These are phyloP conservation scores for Brachyhypopomus occidentalis DNA, from an alignment of 2,113 vertebrate genomes.

Conservation along the genomic window DNA sequence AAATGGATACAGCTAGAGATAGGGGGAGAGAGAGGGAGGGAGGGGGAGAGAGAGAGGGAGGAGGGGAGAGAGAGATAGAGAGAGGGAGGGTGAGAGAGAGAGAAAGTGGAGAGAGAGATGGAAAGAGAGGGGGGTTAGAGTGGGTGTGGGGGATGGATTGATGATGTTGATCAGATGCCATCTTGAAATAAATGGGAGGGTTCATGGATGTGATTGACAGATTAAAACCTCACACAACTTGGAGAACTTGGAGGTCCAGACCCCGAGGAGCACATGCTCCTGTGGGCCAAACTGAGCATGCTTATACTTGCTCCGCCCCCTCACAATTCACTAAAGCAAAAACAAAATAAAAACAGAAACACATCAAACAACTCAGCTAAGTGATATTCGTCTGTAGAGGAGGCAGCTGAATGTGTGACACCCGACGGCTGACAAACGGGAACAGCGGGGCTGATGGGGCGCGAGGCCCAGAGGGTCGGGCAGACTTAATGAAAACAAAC, in stretches of 20 bases:
- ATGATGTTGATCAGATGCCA: conserved; percentile 99
- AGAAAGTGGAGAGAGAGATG: conserved; percentile 70
- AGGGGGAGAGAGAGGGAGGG: conserved; percentile 75
- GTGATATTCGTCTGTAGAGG: conserved; percentile 28
- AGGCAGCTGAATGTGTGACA: conserved; percentile 1
- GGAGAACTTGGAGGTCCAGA: conserved; percentile 88
- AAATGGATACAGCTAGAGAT: conserved; percentile 99
- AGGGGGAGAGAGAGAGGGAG: conserved; percentile 65
- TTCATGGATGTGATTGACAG: conserved; percentile 91
- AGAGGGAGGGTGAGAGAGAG: conserved; percentile 69
- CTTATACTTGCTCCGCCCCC: conserved; percentile 73
- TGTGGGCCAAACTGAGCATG: conserved; percentile 80
- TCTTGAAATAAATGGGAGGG: conserved; percentile 86
- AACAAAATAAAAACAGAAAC: conserved; percentile 72
- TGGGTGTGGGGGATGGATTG: conserved; percentile 85
- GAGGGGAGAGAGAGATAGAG: conserved; percentile 66
- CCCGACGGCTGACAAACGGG: not conserved
- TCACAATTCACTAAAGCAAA: too few species aligned
- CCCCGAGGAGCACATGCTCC: conserved; percentile 89
- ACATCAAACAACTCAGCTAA: conserved; percentile 49
- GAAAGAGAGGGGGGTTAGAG: conserved; percentile 76
- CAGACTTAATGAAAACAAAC: conserved; percentile 40
- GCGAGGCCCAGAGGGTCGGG: not conserved
- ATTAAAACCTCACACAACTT: conserved; percentile 87
- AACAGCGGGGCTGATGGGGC: not conserved